These are phyloP conservation scores for Morelia viridis DNA, from an alignment of 2,797 vertebrate species.

Conservation along the genomic window DNA sequence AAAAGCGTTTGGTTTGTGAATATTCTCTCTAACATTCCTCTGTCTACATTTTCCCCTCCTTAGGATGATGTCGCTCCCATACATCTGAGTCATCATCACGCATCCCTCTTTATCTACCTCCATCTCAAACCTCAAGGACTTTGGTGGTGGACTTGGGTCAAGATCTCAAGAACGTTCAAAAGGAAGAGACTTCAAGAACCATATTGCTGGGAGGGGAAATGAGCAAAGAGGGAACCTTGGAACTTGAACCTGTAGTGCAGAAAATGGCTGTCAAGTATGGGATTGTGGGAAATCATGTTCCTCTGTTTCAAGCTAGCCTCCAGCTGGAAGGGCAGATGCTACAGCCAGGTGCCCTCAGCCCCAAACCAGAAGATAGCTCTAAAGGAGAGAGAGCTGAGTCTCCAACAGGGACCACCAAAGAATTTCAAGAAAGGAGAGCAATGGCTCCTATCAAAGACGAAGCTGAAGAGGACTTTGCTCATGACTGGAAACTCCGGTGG, in stretches of 20 bases:
- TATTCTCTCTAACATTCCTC: neutral
- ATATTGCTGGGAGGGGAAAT: neutral
- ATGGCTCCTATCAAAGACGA: slow-evolving; percentile 1
- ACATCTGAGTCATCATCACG: neutral
- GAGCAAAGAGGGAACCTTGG: neutral
- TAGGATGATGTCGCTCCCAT: neutral
- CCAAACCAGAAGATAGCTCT: neutral
- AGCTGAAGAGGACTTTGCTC: neutral
- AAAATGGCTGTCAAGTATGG: slow-evolving; percentile 4
- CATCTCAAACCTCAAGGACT: neutral
- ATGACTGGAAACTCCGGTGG: neutral
- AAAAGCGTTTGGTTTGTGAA: neutral
- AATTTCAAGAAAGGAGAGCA: neutral
- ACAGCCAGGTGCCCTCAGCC: neutral
- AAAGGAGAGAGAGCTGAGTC: neutral
- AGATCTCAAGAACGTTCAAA: neutral
- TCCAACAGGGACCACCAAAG: neutral
- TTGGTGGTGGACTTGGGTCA: neutral
- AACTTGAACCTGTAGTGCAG: neutral
- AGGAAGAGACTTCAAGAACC: no score
- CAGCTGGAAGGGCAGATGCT: neutral
- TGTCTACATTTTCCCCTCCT: neutral
- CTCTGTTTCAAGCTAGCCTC: neutral
- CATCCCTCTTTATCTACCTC: neutral
- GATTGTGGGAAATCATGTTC: neutral